A percentile compares a stretch with the other conserved stretches of the same genome.
Conservation (phyloP, 2,888 invertebrate species). For the Drosophila tripunctata region DNA sequence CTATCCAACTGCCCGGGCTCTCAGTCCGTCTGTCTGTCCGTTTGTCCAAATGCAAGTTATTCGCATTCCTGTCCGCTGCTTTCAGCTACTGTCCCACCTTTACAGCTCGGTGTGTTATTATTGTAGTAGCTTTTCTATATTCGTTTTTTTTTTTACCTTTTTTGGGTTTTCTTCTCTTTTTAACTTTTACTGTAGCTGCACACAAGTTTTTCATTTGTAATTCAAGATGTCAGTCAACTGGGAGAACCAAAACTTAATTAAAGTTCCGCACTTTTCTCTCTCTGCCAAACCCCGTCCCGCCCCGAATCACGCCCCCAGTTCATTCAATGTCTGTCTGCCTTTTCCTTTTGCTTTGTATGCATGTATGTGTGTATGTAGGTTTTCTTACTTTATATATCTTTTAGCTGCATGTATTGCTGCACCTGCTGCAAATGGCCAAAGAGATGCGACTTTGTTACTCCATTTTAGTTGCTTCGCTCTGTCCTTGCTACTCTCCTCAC, state of each 20-base stretch:
- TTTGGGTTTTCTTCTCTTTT: slow-evolving; percentile 32
- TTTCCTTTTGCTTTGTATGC: slow-evolving; percentile 9
- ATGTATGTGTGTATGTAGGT: slow-evolving; percentile 12
- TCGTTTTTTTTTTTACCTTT: slow-evolving; percentile 32
- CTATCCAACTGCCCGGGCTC: slow-evolving; percentile 31
- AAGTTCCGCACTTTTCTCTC: slow-evolving; percentile 78
- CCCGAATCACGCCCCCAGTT: slow-evolving; percentile 26
- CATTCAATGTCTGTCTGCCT: slow-evolving; percentile 35
- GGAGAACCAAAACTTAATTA: slow-evolving; percentile 82
- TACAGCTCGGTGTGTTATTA: slow-evolving; percentile 74
- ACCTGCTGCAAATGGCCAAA: slow-evolving; percentile 61
- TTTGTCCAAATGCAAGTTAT: slow-evolving; percentile 70
- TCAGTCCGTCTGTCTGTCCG: slow-evolving; percentile 22
- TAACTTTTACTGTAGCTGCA: slow-evolving; percentile 63
- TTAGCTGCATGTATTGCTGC: slow-evolving; percentile 49
- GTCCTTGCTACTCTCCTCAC: too few species aligned
- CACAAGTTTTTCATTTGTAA: slow-evolving; percentile 82
- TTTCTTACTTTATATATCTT: slow-evolving; percentile 51
- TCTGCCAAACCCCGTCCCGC: too few species aligned
- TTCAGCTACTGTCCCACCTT: slow-evolving; percentile 62
- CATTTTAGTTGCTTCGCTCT: neutral
- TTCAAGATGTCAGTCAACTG: slow-evolving; percentile 83
- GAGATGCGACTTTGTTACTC: slow-evolving; percentile 57
- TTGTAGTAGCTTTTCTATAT: slow-evolving; percentile 51
- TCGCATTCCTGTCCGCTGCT: slow-evolving; percentile 66